phyloP scores from a whole-genome alignment of 2,113 vertebrate genomes.

The Hiodon tergisus region DNA sequence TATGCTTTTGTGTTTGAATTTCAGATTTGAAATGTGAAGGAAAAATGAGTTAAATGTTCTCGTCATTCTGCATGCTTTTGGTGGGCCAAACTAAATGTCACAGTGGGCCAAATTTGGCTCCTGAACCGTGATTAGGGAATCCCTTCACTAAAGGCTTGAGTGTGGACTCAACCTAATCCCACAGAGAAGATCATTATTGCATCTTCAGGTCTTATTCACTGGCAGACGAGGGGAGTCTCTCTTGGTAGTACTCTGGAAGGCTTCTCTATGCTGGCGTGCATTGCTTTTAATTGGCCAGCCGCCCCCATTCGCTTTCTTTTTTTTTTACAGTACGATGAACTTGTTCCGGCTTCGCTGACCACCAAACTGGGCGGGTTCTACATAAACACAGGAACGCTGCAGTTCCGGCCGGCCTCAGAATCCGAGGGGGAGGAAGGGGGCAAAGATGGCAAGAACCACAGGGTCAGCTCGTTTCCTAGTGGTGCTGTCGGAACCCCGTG shows the following conservation, averaged over 20 bases:
- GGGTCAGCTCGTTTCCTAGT: conserved; percentile 60
- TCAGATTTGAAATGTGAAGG: too few species aligned
- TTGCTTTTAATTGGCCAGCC: neutral
- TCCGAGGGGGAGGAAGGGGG: conserved; percentile 82
- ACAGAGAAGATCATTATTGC: too few species aligned
- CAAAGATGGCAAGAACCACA: conserved; percentile 76
- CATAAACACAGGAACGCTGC: conserved; percentile 94
- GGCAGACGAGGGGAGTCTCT: neutral
- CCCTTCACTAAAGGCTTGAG: too few species aligned
- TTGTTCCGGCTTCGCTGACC: conserved; percentile 92
- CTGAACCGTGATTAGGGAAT: too few species aligned
- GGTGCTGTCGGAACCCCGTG: neutral
- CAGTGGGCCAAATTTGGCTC: too few species aligned
- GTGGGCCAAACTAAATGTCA: too few species aligned
- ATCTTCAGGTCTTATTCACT: neutral
- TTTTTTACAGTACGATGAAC: conserved; percentile 77
- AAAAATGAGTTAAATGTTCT: too few species aligned
- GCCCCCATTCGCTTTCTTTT: neutral
- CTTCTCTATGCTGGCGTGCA: neutral
- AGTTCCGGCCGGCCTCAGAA: conserved; percentile 91
- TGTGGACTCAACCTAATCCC: too few species aligned
- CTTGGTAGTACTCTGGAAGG: too few species aligned
- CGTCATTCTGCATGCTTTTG: too few species aligned
- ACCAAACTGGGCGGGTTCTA: conserved; percentile 98
- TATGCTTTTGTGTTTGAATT: too few species aligned